A percentile compares a stretch with the other conserved stretches of the same genome.
Evolutionary conservation across 2,797 vertebrate species (phyloP).

Genomic region (Coreius guichenoti): DNA sequence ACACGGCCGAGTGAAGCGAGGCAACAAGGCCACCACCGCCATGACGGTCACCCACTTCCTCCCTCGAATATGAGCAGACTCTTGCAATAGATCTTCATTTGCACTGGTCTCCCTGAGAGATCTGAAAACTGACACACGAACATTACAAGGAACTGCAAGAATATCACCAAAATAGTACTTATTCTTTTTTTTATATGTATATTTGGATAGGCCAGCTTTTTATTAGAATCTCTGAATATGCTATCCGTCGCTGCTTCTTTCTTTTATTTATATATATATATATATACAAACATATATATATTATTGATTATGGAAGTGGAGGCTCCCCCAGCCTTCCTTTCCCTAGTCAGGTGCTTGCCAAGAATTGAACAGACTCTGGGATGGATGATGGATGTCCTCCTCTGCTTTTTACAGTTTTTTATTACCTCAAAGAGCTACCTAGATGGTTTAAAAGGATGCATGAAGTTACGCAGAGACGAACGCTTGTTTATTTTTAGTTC

Average conservation of each 20-base stretch:
- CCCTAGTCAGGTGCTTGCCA: constrained; percentile 80
- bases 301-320: constrained; percentile 67
- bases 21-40: constrained; percentile 89
- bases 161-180: constrained; percentile 72
- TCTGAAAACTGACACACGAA: constrained; percentile 57
- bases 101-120: constrained; percentile 80
- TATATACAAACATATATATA: not conserved
- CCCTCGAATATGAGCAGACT: constrained; percentile 87
- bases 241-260: constrained; percentile 77
- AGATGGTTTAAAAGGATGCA: constrained; percentile 71
- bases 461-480: constrained; percentile 66
- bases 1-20: constrained; percentile 88
- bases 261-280: constrained; percentile 61
- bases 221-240: constrained; percentile 73
- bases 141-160: constrained; percentile 72
- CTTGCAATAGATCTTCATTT: constrained; percentile 80
- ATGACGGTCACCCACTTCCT: constrained; percentile 97
- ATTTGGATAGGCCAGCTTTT: constrained; percentile 84
- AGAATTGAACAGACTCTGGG: constrained; percentile 71
- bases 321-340: constrained; percentile 71
- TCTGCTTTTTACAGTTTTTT: constrained; percentile 75
- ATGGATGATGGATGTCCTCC: constrained; percentile 70
- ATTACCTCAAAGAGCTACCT: constrained; percentile 80
- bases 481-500: constrained; percentile 64
- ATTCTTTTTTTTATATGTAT: constrained; percentile 84